Percentiles rank a stretch among this genome's conserved stretches.
Conservation (phyloP, 2,113 vertebrate genomes). For the Podarcis raffonei region DNA sequence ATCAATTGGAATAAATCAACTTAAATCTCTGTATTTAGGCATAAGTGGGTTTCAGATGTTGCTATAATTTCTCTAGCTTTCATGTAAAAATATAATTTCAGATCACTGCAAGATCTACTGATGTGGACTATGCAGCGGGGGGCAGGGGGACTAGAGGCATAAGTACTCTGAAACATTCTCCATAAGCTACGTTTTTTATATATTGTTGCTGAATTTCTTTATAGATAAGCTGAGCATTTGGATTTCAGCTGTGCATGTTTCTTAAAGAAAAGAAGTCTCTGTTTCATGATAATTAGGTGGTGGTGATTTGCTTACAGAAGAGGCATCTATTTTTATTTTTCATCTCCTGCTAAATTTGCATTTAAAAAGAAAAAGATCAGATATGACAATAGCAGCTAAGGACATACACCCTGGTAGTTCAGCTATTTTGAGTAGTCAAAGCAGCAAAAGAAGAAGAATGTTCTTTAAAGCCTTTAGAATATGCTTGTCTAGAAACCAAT, state of each 20-base stretch:
- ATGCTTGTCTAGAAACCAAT: neutral
- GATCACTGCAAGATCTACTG: conserved; percentile 22
- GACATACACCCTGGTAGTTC: conserved; percentile 23
- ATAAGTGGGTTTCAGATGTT: neutral
- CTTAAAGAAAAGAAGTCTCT: neutral
- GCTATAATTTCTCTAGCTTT: neutral
- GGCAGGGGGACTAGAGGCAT: neutral
- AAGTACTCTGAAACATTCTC: neutral
- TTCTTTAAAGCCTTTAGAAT: neutral
- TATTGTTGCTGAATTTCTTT: conserved; percentile 24
- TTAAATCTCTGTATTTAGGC: neutral
- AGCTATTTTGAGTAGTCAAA: conserved; percentile 18
- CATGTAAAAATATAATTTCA: conserved; percentile 36
- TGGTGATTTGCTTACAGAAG: conserved; percentile 22
- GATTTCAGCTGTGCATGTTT: neutral
- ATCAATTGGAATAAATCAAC: neutral
- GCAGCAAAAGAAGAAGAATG: neutral
- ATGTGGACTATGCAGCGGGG: neutral
- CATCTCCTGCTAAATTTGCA: conserved; percentile 19
- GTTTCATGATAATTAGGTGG: conserved; percentile 40
- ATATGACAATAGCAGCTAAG: conserved; percentile 21
- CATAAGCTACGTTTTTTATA: conserved; percentile 45
- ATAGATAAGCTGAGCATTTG: neutral
- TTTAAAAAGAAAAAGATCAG: conserved; percentile 16
- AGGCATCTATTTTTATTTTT: conserved; percentile 38